Evolutionary conservation across 2,797 vertebrate genomes (phyloP), one percentile per base, ranked within the genome.

Genomic region (Otolemur crassicaudatus): DNA sequence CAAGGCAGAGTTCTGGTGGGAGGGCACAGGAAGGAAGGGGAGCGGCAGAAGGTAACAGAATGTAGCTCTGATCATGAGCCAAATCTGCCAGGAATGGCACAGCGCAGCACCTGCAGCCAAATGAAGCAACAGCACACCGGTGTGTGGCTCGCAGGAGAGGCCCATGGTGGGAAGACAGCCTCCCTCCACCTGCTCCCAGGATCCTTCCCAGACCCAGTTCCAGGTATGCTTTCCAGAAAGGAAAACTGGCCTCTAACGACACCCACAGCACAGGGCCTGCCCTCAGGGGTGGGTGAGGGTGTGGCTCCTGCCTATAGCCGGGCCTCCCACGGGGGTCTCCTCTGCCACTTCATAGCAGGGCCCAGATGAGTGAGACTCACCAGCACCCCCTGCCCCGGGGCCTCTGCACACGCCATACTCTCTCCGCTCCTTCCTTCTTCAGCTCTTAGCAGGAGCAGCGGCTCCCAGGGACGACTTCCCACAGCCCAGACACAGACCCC

Each of bases 61-160:
- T 12, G 16, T 25, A 65, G 72, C 27, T 27, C 7, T 1, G 3
- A 31, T 22, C 65, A 22, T 23, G 10, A 65, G 49, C n/a, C 29
- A 16, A 34, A 60, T 43, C 46, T 2, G 17, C 56, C 61, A 43
- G 31, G 46, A 34, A n/a, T 27, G 8, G 5, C 56, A n/a, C n/a
- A 34, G 43, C 2, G 3, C 40, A 27, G 27, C 81, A 2, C 20
- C 29, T 19, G 27, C n/a, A 3, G 69, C 29, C 13, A 5, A 56
- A 0, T 0, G 27, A 27, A 60, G 53, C 10, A 14, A 5, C 8
- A 67, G n/a, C 60, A 11, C 60, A 29, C 22, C 0, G n/a, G 60
- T 22, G 1, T 20, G 11, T 5, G 14, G 29, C 5, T n/a, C n/a
- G 14, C 27, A 13, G 72, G 63, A 72, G n/a, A 49, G 23, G 40